Base-by-base conservation (phyloP, 2,888 invertebrate species). In the Mellilla xanthometata region DNA sequence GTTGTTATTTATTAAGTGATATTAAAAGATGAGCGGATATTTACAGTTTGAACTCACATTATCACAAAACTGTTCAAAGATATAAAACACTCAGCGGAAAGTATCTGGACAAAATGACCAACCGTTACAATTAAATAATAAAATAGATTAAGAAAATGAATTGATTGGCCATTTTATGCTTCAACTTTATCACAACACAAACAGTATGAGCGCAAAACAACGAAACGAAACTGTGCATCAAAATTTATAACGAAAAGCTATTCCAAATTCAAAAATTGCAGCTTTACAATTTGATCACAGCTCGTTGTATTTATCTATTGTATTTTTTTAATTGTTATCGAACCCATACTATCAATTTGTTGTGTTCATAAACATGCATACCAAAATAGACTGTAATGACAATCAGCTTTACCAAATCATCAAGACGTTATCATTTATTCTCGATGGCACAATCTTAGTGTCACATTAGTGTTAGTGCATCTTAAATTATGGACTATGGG, bases 401-500 rank as follows among this genome's bases (percentile, higher is more conserved):
- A 40, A 40, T 36, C 30, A 40, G 40, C 40, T 34, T 48, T 26
- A 38, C 38, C 24, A 42, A 47, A 39, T 42, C 33, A 40, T 40
- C 36, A 48, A 42, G 38, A 36, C 38, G 28, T 9, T 33, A 36
- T 36, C 34, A 29, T 9, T 39, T 15, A 33, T 13, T 35, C 27
- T 24, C 38, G 47, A 48, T 48, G 47, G 47, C 47, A 48, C 47
- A 42, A 38, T 48, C 41, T 38, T 46, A 19, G 39, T 39, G 30
- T 39, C 30, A 24, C 23, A 24, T 39, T 22, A 23, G 10, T 28
- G 38, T 41, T 41, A 48, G 41, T 48, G 38, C 41, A 42, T 22
- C 55, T 47, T 41, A 42, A 9, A 39, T 48, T 49, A 57, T 39
- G 50, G 57, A 60, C 69, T 72, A 67, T 64, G 59, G 59, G 56